Percentiles rank a stretch among this genome's conserved stretches.
phyloP scores from a whole-genome alignment of 1,140 invertebrate genomes.

The Drusus annulatus region DNA sequence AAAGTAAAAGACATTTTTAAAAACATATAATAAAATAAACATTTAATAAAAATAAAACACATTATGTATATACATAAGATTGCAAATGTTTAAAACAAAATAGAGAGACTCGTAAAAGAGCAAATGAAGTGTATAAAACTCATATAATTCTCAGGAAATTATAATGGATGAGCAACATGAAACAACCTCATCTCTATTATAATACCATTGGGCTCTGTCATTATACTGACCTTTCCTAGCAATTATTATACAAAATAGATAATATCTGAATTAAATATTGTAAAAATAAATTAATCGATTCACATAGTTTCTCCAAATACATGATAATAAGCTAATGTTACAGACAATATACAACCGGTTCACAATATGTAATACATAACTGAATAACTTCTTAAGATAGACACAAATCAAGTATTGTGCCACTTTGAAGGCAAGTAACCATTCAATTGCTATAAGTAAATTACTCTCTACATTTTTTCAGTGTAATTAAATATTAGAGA shows the following conservation, averaged over 20 bases:
- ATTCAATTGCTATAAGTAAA: too few relatives aligned
- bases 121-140: conserved; percentile 7
- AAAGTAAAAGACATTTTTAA: conserved; percentile 8
- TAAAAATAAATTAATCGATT: background rate
- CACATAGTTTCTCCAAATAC: too few relatives aligned
- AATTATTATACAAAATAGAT: background rate
- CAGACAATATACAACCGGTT: too few relatives aligned
- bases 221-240: background rate
- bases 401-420: too few relatives aligned
- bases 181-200: background rate
- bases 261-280: background rate
- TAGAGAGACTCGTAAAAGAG: conserved; percentile 33
- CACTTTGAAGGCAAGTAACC: too few relatives aligned
- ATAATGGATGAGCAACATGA: background rate
- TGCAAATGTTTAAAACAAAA: conserved; percentile 6
- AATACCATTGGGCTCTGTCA: background rate
- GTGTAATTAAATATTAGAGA: too few relatives aligned
- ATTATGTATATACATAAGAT: conserved; percentile 24
- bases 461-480: too few relatives aligned
- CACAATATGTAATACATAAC: too few relatives aligned
- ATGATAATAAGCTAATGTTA: too few relatives aligned
- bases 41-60: conserved; percentile 33
- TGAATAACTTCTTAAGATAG: too few relatives aligned
- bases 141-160: background rate
- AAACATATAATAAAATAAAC: conserved; percentile 39